Evolutionary conservation across 2,888 invertebrate genomes (phyloP).

Genomic region (Zygogramma bicolorata): DNA sequence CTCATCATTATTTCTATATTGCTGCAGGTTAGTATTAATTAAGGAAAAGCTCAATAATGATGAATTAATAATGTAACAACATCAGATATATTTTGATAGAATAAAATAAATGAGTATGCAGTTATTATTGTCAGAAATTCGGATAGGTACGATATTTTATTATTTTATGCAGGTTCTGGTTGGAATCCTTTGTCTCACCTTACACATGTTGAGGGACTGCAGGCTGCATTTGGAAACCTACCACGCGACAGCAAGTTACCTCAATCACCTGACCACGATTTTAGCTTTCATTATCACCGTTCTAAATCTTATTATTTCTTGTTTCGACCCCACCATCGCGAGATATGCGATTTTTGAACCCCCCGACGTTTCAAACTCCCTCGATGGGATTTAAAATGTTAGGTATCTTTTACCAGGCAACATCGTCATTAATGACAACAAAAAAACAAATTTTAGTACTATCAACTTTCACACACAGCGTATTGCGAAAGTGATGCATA

Average conservation of each 20-base stretch:
- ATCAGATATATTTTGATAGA: too few relatives aligned
- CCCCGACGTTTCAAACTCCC: conserved; percentile 45
- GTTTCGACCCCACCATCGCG: conserved; percentile 81
- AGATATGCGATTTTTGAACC: conserved; percentile 66
- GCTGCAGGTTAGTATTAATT: conserved; percentile 80
- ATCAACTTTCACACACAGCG: too few relatives aligned
- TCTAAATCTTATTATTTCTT: conserved; percentile 81
- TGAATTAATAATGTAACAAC: too few relatives aligned
- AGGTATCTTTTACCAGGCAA: too few relatives aligned
- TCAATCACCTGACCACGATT: conserved; percentile 79
- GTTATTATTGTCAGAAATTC: too few relatives aligned
- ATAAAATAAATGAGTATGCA: too few relatives aligned
- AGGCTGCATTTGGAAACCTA: conserved; percentile 79
- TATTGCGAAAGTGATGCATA: too few relatives aligned
- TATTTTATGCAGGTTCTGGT: conserved; percentile 74
- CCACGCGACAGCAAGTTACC: conserved; percentile 75
- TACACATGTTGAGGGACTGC: conserved; percentile 83
- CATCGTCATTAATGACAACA: too few relatives aligned
- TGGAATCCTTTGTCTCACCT: conserved; percentile 78
- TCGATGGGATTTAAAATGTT: conserved; percentile 11
- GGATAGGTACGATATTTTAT: too few relatives aligned
- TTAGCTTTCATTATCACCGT: conserved; percentile 80
- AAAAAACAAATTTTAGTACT: too few relatives aligned
- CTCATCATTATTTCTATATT: conserved; percentile 86
- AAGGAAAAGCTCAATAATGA: background rate